Evolutionary conservation across 2,113 vertebrate species (phyloP).

Genomic region (Cochlearius cochlearius): DNA sequence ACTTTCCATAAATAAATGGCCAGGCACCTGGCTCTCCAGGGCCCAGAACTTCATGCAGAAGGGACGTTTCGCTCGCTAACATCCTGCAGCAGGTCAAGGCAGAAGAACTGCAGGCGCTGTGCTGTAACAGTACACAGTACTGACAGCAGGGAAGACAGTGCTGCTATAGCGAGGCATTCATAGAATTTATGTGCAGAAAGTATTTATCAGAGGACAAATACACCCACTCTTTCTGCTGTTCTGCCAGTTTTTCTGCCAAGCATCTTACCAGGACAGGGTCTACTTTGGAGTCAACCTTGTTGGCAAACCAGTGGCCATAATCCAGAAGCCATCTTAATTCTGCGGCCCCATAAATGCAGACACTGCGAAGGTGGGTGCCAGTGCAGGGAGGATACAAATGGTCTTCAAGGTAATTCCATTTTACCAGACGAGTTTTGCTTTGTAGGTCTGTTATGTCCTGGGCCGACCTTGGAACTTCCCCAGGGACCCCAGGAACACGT

Average conservation of each 20-base stretch:
- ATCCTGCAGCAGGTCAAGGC: neutral
- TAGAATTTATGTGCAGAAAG: conserved; percentile 30
- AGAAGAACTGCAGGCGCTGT: neutral
- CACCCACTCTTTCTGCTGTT: conserved; percentile 74
- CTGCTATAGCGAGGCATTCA: neutral
- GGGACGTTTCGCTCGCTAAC: accelerated
- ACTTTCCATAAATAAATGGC: neutral
- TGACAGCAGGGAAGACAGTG: neutral
- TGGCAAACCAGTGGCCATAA: conserved; percentile 92
- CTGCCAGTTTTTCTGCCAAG: conserved; percentile 86
- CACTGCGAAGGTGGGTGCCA: conserved; percentile 84
- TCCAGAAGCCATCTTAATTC: conserved; percentile 91
- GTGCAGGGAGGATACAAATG: conserved; percentile 85
- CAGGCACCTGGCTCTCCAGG: neutral
- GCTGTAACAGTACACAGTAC: neutral
- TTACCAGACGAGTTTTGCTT: conserved; percentile 91
- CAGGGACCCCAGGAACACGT: conserved; percentile 82
- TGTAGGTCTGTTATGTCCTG: conserved; percentile 87
- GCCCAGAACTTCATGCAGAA: neutral
- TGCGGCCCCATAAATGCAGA: conserved; percentile 86
- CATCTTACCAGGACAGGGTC: conserved; percentile 90
- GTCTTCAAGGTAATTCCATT: conserved; percentile 89
- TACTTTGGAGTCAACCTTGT: conserved; percentile 91
- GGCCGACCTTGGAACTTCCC: conserved; percentile 76
- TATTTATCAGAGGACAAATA: conserved; percentile 59